phyloP scores from a whole-genome alignment of 1,140 invertebrate species.

The Heliconius eleuchia region DNA sequence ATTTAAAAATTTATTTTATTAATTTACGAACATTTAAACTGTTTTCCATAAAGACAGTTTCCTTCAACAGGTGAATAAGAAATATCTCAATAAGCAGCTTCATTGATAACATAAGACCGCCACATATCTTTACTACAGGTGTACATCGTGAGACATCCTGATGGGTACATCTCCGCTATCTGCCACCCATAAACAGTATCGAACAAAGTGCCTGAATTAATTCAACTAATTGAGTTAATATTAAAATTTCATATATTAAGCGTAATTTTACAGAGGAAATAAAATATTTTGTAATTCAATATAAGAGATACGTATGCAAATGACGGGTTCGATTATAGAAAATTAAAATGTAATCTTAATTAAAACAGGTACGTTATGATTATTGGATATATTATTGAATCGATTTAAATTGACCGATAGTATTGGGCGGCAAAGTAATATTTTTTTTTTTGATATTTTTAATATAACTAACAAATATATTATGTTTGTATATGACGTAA shows the following conservation, averaged over 20 bases:
- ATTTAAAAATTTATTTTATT: background rate
- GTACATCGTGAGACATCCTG: background rate
- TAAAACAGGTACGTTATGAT: slow-evolving; percentile 26
- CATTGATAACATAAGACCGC: background rate
- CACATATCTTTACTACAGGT: background rate
- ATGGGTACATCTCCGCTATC: background rate
- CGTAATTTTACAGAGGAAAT: slow-evolving; percentile 19
- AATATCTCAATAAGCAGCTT: background rate
- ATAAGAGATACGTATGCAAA: slow-evolving; percentile 36
- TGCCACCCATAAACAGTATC: background rate
- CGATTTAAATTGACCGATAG: slow-evolving; percentile 25
- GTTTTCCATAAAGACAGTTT: background rate
- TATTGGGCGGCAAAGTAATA: background rate
- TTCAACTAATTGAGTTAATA: background rate
- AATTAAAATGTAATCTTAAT: slow-evolving; percentile 27
- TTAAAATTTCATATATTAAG: slow-evolving; percentile 16
- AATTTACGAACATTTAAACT: background rate
- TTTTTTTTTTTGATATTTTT: background rate
- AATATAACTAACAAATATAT: background rate
- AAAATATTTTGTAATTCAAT: slow-evolving; percentile 30
- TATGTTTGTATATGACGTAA: background rate
- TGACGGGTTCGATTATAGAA: slow-evolving; percentile 27
- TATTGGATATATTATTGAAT: slow-evolving; percentile 23
- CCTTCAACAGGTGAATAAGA: background rate
- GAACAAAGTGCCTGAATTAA: background rate